Conservation (phyloP, 2,888 invertebrate species). For the Diarsia rubi region DNA sequence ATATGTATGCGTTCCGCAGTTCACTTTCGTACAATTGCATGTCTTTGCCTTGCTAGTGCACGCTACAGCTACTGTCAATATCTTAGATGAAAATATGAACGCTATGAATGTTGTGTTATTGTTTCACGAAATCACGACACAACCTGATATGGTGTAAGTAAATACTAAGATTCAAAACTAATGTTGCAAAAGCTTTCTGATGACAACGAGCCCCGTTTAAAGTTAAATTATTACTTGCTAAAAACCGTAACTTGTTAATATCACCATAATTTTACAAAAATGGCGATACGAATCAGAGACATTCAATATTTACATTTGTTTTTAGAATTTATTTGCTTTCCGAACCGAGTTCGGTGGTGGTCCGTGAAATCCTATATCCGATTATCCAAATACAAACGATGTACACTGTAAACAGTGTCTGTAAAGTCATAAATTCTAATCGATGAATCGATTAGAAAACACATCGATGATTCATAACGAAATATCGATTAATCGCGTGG, state of each 20-base stretch:
- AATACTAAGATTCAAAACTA: constrained; percentile 4
- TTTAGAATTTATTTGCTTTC: constrained; percentile 70
- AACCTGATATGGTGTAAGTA: constrained; percentile 1
- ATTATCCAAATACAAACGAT: constrained; percentile 74
- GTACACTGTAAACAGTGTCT: constrained; percentile 72
- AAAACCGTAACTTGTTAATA: constrained; percentile 30
- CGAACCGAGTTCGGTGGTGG: constrained; percentile 67
- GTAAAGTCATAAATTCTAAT: constrained; percentile 75
- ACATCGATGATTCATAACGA: constrained; percentile 75
- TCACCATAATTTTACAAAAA: constrained; percentile 43
- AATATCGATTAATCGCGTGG: constrained; percentile 79
- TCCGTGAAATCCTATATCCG: constrained; percentile 72
- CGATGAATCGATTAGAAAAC: constrained; percentile 77
- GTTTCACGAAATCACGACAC: constrained; percentile 8
- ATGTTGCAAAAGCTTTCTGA: not conserved
- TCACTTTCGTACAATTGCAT: constrained; percentile 61
- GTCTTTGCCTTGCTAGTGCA: constrained; percentile 46
- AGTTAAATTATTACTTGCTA: constrained; percentile 10
- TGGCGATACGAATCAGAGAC: constrained; percentile 45
- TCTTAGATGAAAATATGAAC: constrained; percentile 44
- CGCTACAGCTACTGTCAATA: constrained; percentile 52
- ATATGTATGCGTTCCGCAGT: constrained; percentile 66
- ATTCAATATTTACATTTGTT: constrained; percentile 54
- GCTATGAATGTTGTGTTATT: constrained; percentile 21
- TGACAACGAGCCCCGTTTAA: not conserved